Base-by-base conservation (phyloP, 2,888 invertebrate species). In the Oegoconia quadripuncta region DNA sequence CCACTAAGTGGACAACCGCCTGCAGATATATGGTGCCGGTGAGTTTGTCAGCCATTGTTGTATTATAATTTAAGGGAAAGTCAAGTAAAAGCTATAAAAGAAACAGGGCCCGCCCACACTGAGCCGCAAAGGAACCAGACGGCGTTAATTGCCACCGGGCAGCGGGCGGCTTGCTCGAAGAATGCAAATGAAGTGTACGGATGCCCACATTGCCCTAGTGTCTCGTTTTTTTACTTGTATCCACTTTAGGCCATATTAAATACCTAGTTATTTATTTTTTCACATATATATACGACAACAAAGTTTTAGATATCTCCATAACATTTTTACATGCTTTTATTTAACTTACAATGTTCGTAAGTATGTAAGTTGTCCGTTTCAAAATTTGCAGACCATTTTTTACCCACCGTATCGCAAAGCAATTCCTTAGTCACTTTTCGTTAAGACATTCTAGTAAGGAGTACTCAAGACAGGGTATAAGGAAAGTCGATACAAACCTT, bases 141-240 rank as follows among this genome's bases (percentile, higher is more conserved):
- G 44, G 47, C 39, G 35, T 53, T 64, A 59, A 64, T 66, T 61
- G 41, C 51, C 41, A 48, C 47, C 52, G 46, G 13, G 29, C 27
- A 17, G 4, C 29, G 9, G 12, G 29, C 29, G 29, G n/a, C 5
- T 26, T 11, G 41, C 39, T 42, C 33, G 46, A 57, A 53, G 51
- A 67, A 63, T 59, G 59, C 56, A 55, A 59, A 65, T 59, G 58
- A 59, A 60, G 50, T 48, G 44, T 47, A 50, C 46, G 46, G 56
- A 52, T 51, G 45, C 59, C 48, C 45, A 49, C 54, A 46, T 48
- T 42, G 54, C 50, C 54, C 51, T 51, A 48, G 54, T 62, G 63
- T 60, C 57, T 56, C 58, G 50, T 65, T 64, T 57, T 65, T 64
- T 44, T 27, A 34, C 39, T 41, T 44, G 39, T 40, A 15, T 58